Percentiles rank a stretch among this genome's conserved stretches.
These are phyloP conservation scores for Margarornis squamiger DNA, from an alignment of 2,797 vertebrate genomes.

Conservation along the genomic window DNA sequence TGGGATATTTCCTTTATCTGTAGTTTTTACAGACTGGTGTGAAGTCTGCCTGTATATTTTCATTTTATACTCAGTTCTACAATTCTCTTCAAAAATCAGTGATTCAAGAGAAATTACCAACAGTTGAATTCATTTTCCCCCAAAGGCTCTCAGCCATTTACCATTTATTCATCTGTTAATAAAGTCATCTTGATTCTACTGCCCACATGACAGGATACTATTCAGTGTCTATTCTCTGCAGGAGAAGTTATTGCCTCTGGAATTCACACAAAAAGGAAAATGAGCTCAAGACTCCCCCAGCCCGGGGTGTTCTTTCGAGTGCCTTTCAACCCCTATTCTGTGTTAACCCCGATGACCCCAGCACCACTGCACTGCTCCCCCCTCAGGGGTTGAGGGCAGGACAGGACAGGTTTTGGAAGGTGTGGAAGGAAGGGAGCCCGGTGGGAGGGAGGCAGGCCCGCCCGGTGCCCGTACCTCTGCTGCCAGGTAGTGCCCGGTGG, in stretches of 20 bases:
- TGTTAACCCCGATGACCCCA: not conserved
- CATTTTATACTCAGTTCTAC: not conserved
- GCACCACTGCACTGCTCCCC: not conserved
- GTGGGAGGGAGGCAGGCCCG: not conserved
- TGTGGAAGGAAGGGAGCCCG: not conserved
- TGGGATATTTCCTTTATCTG: not conserved
- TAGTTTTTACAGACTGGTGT: not conserved
- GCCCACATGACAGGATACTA: constrained; percentile 17
- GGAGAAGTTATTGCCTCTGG: not conserved
- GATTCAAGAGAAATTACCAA: not conserved
- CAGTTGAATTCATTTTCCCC: not conserved
- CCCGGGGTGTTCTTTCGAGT: fast-evolving
- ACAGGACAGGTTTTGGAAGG: not conserved
- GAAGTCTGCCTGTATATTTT: not conserved
- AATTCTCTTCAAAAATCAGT: not conserved
- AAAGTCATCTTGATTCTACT: not conserved
- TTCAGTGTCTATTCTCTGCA: not conserved
- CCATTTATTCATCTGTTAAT: constrained; percentile 6
- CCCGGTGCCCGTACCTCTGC: constrained; percentile 85
- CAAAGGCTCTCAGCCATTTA: not conserved
- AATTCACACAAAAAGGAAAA: not conserved
- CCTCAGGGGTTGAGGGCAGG: not conserved
- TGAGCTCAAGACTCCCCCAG: not conserved
- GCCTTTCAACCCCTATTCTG: not conserved
- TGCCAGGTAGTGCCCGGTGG: constrained; percentile 95